Evolutionary conservation across 2,888 invertebrate genomes (phyloP).

Genomic region (Spatulosminthurus flaviceps): DNA sequence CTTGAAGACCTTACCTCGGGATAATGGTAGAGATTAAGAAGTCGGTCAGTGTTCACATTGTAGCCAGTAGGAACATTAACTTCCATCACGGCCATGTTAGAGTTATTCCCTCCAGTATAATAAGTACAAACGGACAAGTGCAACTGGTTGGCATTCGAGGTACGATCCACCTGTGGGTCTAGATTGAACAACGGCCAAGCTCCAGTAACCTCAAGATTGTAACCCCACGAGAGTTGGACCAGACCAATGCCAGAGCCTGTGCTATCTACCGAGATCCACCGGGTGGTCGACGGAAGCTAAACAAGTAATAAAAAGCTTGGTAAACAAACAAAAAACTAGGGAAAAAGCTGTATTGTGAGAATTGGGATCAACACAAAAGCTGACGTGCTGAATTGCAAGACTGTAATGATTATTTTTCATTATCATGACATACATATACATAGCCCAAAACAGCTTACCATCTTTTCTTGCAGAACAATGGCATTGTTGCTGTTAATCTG

Average conservation of each 20-base stretch:
- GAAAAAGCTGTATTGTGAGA: not conserved
- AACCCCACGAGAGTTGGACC: conserved; percentile 80
- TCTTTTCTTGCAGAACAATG: conserved; percentile 82
- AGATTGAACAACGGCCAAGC: conserved; percentile 87
- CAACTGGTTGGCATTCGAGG: conserved; percentile 78
- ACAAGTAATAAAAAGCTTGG: conserved; percentile 31
- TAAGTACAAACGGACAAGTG: conserved; percentile 79
- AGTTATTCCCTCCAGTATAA: conserved; percentile 69
- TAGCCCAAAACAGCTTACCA: conserved; percentile 74
- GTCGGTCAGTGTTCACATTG: conserved; percentile 75
- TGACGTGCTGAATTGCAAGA: too few species aligned
- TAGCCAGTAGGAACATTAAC: conserved; percentile 92
- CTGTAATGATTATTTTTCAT: too few species aligned
- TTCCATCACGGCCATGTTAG: conserved; percentile 91
- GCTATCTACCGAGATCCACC: conserved; percentile 77
- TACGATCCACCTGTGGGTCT: conserved; percentile 85
- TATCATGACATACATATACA: too few species aligned
- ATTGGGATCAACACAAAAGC: not conserved
- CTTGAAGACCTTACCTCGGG: conserved; percentile 51
- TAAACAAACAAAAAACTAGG: not conserved
- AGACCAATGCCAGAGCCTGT: conserved; percentile 82
- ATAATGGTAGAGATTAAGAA: conserved; percentile 60
- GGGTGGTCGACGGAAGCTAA: conserved; percentile 70
- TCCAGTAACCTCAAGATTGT: conserved; percentile 85
- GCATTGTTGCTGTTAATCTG: conserved; percentile 78